Conservation (phyloP, 1,140 invertebrate species). For the Dendroctonus valens region DNA sequence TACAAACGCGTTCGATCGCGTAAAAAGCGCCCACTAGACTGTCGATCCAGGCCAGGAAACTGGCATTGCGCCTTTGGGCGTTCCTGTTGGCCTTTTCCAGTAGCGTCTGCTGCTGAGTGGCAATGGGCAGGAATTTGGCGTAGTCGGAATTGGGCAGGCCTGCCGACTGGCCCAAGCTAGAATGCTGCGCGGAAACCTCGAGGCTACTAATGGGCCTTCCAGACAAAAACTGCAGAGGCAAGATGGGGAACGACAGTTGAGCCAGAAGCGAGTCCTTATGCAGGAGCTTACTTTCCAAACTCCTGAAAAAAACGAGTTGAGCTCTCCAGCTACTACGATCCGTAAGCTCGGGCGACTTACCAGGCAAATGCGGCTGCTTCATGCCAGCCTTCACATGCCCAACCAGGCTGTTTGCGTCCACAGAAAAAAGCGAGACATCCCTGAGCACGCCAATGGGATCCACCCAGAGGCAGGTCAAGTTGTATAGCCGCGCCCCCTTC, state of each 20-base stretch:
- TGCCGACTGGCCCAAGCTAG: slow-evolving; percentile 45
- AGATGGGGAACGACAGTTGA: slow-evolving; percentile 74
- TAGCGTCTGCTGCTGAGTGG: slow-evolving; percentile 48
- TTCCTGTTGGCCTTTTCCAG: slow-evolving; percentile 54
- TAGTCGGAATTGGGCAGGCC: slow-evolving; percentile 57
- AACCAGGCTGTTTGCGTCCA: slow-evolving; percentile 66
- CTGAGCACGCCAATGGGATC: slow-evolving; percentile 78
- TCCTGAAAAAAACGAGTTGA: slow-evolving; percentile 16
- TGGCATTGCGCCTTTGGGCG: slow-evolving; percentile 58
- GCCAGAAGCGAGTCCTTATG: slow-evolving; percentile 64
- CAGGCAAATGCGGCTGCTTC: slow-evolving; percentile 76
- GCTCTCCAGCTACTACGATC: too few relatives aligned
- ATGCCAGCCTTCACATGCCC: slow-evolving; percentile 73
- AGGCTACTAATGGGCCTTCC: slow-evolving; percentile 59
- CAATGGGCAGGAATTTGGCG: slow-evolving; percentile 57
- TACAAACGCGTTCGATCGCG: slow-evolving; percentile 64
- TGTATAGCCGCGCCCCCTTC: slow-evolving; percentile 55
- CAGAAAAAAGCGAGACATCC: slow-evolving; percentile 70
- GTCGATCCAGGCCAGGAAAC: slow-evolving; percentile 77
- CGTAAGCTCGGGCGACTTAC: slow-evolving; percentile 45
- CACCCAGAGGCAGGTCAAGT: slow-evolving; percentile 81
- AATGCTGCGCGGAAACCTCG: slow-evolving; percentile 64
- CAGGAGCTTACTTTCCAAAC: slow-evolving; percentile 78
- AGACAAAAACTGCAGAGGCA: slow-evolving; percentile 65
- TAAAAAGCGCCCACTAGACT: slow-evolving; percentile 64